These are phyloP conservation scores for Dasypolia templi DNA, from an alignment of 2,888 invertebrate species.

Conservation along the genomic window DNA sequence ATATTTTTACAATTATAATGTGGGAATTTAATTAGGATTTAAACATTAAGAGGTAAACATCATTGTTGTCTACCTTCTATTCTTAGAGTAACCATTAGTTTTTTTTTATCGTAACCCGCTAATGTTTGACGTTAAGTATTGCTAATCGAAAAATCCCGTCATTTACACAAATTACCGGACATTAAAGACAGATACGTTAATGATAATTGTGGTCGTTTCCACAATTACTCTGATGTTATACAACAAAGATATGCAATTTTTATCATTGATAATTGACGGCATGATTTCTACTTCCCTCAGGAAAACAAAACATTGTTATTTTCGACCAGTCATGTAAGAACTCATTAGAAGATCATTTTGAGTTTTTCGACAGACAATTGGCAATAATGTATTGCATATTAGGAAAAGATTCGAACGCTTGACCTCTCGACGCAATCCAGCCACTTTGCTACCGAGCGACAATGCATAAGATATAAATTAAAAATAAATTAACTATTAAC, in stretches of 20 bases:
- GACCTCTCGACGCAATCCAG: conserved; percentile 38
- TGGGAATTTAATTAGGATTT: conserved; percentile 29
- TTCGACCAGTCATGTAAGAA: not conserved
- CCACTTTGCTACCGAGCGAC: not conserved
- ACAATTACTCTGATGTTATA: conserved; percentile 40
- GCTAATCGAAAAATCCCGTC: conserved; percentile 55
- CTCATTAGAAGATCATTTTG: conserved; percentile 5
- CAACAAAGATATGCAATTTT: conserved; percentile 26
- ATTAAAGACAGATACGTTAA: conserved; percentile 51
- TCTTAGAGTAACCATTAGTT: conserved; percentile 48
- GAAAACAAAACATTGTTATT: not conserved
- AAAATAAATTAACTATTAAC: conserved; percentile 20
- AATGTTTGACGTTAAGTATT: conserved; percentile 36
- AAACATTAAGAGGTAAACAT: conserved; percentile 2
- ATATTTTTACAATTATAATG: conserved; percentile 15
- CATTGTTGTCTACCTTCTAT: conserved; percentile 51
- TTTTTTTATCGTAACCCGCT: conserved; percentile 40
- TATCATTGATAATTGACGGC: conserved; percentile 11
- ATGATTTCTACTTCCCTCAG: not conserved
- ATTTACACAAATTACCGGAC: conserved; percentile 51
- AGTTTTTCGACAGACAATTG: conserved; percentile 29
- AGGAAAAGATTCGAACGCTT: conserved; percentile 36
- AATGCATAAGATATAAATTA: conserved; percentile 26
- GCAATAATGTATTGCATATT: conserved; percentile 26
- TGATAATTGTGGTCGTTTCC: conserved; percentile 47